Evolutionary conservation across 2,797 vertebrate genomes (phyloP), one percentile per base, ranked within the genome.

Genomic region (Molossus alvarezi): DNA sequence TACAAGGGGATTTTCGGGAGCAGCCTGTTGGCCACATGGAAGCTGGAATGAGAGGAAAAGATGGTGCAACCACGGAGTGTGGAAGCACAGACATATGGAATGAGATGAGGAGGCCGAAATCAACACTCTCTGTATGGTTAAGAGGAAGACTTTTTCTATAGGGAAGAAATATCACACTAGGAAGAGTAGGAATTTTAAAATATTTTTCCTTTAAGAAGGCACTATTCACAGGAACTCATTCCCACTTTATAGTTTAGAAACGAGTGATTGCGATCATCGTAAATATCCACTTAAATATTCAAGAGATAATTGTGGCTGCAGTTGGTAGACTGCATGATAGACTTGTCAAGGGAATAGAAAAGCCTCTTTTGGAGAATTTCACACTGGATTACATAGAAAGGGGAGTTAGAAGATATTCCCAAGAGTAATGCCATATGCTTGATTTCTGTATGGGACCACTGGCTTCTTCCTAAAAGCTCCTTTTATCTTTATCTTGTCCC

Each of bases 171-270:
- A 91, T 80, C 58, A 41, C 29, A 27, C 58, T 55, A 92, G 84
- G 81, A 89, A 91, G 93, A 91, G 93, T 81, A 95, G 93, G 65
- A 90, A 94, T 94, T 98, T 97, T 79, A 96, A 94, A 97, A 95
- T 81, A 93, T 87, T 88, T 94, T 94, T 97, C 69, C 87, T 88
- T 73, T 62, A 92, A 96, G 88, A 91, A 86, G 96, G 94, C 96
- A 95, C 72, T 96, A 91, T 91, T 96, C 88, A 85, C 90, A 96
- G 96, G 90, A 91, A 96, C 84, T 93, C 60, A 91, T 84, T 94
- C 89, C 83, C 87, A 96, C 91, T 82, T 90, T 79, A 89, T 73
- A 85, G 93, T 93, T 97, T 96, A 84, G 94, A 97, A 96, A 96
- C 88, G 87, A 67, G 37, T 67, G 71, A 75, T 85, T 93, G 62